Evolutionary conservation across 2,888 invertebrate species (phyloP).

Genomic region (Noctua janthe): DNA sequence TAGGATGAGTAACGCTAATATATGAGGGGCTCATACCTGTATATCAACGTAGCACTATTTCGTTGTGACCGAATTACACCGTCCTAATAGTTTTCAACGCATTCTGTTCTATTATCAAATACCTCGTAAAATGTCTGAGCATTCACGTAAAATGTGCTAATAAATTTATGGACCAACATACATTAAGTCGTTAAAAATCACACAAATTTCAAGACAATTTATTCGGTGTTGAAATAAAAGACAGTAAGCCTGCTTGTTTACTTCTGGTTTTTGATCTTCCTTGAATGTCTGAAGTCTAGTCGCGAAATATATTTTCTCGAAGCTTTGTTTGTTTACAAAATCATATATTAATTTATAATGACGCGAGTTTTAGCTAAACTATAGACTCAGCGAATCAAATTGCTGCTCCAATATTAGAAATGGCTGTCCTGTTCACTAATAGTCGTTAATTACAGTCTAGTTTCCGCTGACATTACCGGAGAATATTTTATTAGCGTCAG

Average conservation of each 20-base stretch:
- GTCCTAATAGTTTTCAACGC: conserved; percentile 76
- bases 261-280: conserved; percentile 44
- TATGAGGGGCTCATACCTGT: conserved; percentile 58
- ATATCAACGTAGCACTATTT: conserved; percentile 66
- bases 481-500: conserved; percentile 54
- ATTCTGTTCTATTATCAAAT: conserved; percentile 84
- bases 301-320: conserved; percentile 14
- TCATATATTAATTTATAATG: conserved; percentile 27
- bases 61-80: conserved; percentile 73
- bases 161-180: conserved; percentile 83
- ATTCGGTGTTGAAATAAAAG: conserved; percentile 70
- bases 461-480: conserved; percentile 45
- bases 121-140: conserved; percentile 86
- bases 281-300: conserved; percentile 53
- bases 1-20: conserved; percentile 49
- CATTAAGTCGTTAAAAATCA: conserved; percentile 81
- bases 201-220: conserved; percentile 78
- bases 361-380: conserved; percentile 28
- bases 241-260: conserved; percentile 58
- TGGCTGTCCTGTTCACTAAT: conserved; percentile 41
- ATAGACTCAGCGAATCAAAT: conserved; percentile 15
- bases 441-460: conserved; percentile 56
- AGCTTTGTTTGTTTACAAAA: conserved; percentile 48
- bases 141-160: conserved; percentile 83
- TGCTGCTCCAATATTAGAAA: conserved; percentile 31